phyloP scores from a whole-genome alignment of 2,113 vertebrate species.

The Xiphophorus couchianus region DNA sequence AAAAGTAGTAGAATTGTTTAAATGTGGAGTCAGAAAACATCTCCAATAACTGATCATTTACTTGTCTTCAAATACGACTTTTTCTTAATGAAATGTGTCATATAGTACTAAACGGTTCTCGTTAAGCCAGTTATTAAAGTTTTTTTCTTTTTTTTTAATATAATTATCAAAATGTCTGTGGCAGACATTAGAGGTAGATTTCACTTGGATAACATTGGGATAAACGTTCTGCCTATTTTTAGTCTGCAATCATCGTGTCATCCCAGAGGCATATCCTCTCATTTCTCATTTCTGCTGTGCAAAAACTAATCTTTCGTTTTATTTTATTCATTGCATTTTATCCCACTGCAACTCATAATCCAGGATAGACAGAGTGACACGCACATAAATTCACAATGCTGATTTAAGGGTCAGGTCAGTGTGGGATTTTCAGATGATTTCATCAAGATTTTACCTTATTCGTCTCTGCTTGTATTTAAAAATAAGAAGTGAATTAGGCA shows the following conservation, averaged over 20 bases:
- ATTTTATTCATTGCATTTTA: neutral
- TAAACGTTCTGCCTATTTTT: neutral
- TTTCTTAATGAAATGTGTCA: neutral
- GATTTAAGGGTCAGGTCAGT: too few relatives aligned
- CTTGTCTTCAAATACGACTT: neutral
- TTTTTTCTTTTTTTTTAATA: neutral
- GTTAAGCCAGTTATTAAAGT: neutral
- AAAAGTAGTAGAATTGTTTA: neutral
- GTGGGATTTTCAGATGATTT: neutral
- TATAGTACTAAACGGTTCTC: neutral
- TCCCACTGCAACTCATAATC: neutral
- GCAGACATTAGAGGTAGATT: neutral
- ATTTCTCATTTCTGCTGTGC: neutral
- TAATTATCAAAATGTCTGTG: neutral
- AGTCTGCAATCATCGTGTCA: neutral
- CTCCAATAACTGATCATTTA: neutral
- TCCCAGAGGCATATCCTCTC: neutral
- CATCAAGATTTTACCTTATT: neutral
- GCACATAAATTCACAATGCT: too few relatives aligned
- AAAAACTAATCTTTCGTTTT: neutral
- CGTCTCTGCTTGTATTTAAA: neutral
- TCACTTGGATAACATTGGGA: constrained; percentile 10
- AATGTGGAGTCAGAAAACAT: neutral
- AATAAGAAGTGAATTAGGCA: neutral
- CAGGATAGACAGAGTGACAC: neutral